Evolutionary conservation across 2,888 invertebrate genomes (phyloP).

Genomic region (Phalera bucephala): DNA sequence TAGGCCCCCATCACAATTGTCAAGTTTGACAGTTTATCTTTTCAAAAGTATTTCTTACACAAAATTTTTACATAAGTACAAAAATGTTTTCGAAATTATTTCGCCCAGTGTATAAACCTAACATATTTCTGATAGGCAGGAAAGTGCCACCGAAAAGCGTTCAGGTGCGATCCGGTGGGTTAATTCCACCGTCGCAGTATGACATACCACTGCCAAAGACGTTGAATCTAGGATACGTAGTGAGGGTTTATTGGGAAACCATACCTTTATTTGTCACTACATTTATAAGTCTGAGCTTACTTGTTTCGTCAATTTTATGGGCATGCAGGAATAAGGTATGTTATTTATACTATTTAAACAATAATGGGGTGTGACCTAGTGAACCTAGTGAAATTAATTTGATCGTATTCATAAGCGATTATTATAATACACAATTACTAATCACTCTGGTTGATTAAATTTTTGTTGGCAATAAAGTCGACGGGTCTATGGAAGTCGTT

Average conservation of each 20-base stretch:
- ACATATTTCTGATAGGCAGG: conserved; percentile 14
- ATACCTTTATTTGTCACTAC: conserved; percentile 56
- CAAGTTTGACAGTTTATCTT: too few relatives aligned
- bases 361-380: too few relatives aligned
- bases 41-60: conserved; percentile 3
- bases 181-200: conserved; percentile 60
- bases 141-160: conserved; percentile 14
- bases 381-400: too few relatives aligned
- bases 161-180: conserved; percentile 11
- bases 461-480: too few relatives aligned
- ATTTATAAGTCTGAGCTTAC: conserved; percentile 24
- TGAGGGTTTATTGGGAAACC: conserved; percentile 59
- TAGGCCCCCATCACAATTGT: too few relatives aligned
- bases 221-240: conserved; percentile 38
- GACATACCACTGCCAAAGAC: conserved; percentile 48
- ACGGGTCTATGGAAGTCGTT: too few relatives aligned
- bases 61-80: background rate
- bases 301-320: conserved; percentile 41
- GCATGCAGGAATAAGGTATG: conserved; percentile 54
- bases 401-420: too few relatives aligned
- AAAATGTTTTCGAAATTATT: conserved; percentile 53
- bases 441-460: too few relatives aligned
- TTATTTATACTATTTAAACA: too few relatives aligned
- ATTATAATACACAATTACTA: too few relatives aligned
- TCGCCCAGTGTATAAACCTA: conserved; percentile 20